Conservation (phyloP, 1,140 invertebrate genomes). For the Ptiloglossa arizonensis region DNA sequence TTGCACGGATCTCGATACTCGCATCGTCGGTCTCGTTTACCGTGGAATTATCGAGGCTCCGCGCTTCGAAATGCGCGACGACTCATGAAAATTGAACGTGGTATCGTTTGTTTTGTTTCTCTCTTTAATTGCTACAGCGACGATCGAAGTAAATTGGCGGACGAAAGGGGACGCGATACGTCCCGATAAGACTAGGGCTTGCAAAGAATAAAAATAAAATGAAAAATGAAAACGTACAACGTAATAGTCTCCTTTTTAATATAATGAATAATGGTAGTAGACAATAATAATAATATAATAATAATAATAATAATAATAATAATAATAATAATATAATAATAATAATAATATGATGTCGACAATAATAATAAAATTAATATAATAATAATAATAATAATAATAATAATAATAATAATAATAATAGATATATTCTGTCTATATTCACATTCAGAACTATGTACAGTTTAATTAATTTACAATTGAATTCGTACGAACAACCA, state of each 20-base stretch:
- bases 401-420: conserved; percentile 68
- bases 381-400: conserved; percentile 57
- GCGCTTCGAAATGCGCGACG: too few species aligned
- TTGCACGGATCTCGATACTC: too few species aligned
- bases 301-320: conserved; percentile 69
- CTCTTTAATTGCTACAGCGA: not conserved
- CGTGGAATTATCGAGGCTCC: too few species aligned
- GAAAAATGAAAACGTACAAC: conserved; percentile 71
- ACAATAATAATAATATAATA: conserved; percentile 79
- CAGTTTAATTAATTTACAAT: conserved; percentile 80
- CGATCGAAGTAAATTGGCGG: not conserved
- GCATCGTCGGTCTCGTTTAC: too few species aligned
- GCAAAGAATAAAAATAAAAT: conserved; percentile 43
- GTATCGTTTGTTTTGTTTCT: not conserved
- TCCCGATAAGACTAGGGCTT: conserved; percentile 5
- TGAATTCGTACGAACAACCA: conserved; percentile 78
- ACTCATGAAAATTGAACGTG: too few species aligned
- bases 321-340: conserved; percentile 73
- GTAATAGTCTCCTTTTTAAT: conserved; percentile 81
- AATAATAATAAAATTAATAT: conserved; percentile 73
- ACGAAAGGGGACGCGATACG: not conserved
- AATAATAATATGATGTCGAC: conserved; percentile 69
- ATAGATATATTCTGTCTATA: conserved; percentile 81
- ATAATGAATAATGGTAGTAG: conserved; percentile 80
- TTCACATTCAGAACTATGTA: conserved; percentile 82